Evolutionary conservation across 1,140 invertebrate species (phyloP), one percentile per base, ranked within the genome.

Genomic region (Brachionus asplanchnoidis): DNA sequence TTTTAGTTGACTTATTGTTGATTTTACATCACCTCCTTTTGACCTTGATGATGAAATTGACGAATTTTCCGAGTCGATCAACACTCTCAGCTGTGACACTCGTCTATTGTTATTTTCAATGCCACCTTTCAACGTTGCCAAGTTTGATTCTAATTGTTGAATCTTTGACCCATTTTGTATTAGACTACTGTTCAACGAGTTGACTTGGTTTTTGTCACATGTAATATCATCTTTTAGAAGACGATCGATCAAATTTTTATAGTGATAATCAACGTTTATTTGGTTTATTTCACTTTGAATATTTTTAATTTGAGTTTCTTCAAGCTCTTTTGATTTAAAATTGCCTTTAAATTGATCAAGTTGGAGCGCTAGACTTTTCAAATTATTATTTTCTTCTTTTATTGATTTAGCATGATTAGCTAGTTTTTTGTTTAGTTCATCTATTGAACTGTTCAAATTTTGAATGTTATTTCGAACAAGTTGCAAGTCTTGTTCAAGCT

Each of bases 221-320:
- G 0, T 20, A 17, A 73, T 36, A 40, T 73, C 68, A 20, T 40
- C 28, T 73, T 42, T 40, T 73, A 73, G 2, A n/a, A 73, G 32
- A 40, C 32, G 32, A 73, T 36, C 8, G 1, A 73, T 73, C 32
- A 73, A 73, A 40, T 20, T 20, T 17, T 42, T 9, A 40, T 40
- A 40, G 0, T 73, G 14, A 73, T 73, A n/a, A 40, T 73, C 68
- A 40, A 73, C 68, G 6, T 73, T 73, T 73, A 73, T 73, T 73
- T 73, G 68, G 9, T 73, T 73, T 73, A 73, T 17, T 40, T 73
- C 68, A 8, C 68, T 73, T 73, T 73, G 68, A 42, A 73, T 36
- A 6, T 17, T 73, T 73, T 73, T 73, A 3, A 73, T 14, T 7
- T 9, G 68, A 73, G 9, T 40, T 73, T 73, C 36, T 73, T 73